Base-by-base conservation (phyloP, 2,888 invertebrate species). In the Chydorus sphaericus region DNA sequence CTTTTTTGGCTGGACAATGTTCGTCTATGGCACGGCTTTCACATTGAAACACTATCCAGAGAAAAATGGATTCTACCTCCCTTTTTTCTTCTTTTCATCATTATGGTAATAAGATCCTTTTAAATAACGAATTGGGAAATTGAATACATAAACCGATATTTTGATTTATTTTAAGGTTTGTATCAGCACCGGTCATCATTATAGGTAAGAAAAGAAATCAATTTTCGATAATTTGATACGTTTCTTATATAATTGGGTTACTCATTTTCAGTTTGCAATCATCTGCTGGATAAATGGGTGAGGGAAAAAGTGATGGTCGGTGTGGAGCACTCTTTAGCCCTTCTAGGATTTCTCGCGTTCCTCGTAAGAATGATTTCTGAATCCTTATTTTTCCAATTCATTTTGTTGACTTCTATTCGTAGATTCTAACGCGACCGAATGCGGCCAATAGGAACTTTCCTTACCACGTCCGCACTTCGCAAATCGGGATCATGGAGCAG, bases 401-500 rank as follows among this genome's bases (percentile, higher is more conserved):
- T 16, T 8, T 37, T 54, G 28, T 2, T n/a, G n/a, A 30, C 16
- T 56, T 44, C 29, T 14, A 23, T 7, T 16, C 18, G 14, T 26
- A 54, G 86, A 70, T 85, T 57, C 67, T 91, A 57, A 90, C 90
- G 0, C 72, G 88, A 65, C 92, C 92, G 3, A 82, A 85, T 2
- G 81, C 84, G 58, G 86, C 87, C 0, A 91, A 91, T 67, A 83
- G 82, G 65, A 88, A 88, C 66, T 91, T 92, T 65, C 92, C 92
- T 0, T 92, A 86, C 68, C 91, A 92, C 67, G 88, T 91, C 29
- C 73, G 88, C 54, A 90, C 90, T 0, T 83, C 85, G 1, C 89
- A 90, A 71, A 81, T 83, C 29, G 82, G 81, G 1, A 50, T 57
- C 1, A 57, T 60, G 54, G 55, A 56, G 30, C 36, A 52, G 5